Evolutionary conservation across 2,888 invertebrate species (phyloP).

Genomic region (Pammene aurita): DNA sequence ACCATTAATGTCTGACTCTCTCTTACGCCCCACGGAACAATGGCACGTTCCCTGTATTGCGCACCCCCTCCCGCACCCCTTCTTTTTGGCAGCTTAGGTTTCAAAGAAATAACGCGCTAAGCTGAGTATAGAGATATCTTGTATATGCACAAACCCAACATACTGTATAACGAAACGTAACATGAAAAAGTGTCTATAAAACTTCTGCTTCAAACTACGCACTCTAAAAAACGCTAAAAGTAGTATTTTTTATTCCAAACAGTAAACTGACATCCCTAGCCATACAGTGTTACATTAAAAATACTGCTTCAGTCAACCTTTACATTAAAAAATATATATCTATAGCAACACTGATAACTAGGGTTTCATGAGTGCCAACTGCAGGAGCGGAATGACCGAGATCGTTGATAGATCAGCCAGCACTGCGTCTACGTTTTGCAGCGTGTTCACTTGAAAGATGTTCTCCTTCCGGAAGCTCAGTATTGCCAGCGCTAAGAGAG

Average conservation of each 20-base stretch:
- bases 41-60: too few relatives aligned
- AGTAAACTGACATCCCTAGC: too few relatives aligned
- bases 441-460: conserved; percentile 87
- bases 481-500: conserved; percentile 93
- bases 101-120: too few relatives aligned
- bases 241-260: too few relatives aligned
- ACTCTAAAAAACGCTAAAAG: conserved; percentile 2
- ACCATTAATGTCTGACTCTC: too few relatives aligned
- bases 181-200: conserved; percentile 3
- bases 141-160: conserved; percentile 24
- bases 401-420: conserved; percentile 94
- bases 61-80: too few relatives aligned
- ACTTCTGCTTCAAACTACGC: conserved; percentile 3
- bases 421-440: conserved; percentile 93
- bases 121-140: too few relatives aligned
- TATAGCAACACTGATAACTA: conserved; percentile 46
- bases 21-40: too few relatives aligned
- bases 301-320: not conserved
- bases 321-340: conserved; percentile 7
- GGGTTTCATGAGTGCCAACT: conserved; percentile 87
- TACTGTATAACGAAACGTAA: conserved; percentile 1
- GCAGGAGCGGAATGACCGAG: conserved; percentile 92
- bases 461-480: conserved; percentile 94
- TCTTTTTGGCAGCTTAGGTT: too few relatives aligned
- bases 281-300: too few relatives aligned